Evolutionary conservation across 2,888 invertebrate species (phyloP).

Genomic region (Drosophila fungiperda): DNA sequence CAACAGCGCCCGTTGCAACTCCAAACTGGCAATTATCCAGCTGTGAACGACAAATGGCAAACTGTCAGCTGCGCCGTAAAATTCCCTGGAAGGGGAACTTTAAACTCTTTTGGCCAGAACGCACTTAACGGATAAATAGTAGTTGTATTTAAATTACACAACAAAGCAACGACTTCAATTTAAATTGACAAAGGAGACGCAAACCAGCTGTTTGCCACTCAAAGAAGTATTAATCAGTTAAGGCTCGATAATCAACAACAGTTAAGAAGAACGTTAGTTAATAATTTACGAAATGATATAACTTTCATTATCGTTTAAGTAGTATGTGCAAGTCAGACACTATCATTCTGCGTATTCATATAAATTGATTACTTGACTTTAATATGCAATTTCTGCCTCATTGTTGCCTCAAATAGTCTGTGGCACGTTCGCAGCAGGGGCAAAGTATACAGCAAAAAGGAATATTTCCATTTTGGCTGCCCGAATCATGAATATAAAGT

Average conservation of each 20-base stretch:
- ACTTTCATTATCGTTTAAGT: neutral
- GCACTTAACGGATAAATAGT: slow-evolving; percentile 55
- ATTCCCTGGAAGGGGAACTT: slow-evolving; percentile 17
- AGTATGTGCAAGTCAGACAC: neutral
- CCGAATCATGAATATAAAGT: slow-evolving; percentile 68
- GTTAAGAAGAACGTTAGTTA: neutral
- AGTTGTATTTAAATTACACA: slow-evolving; percentile 44
- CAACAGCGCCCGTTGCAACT: slow-evolving; percentile 33
- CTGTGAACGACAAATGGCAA: slow-evolving; percentile 1
- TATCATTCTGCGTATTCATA: neutral
- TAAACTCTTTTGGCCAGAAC: slow-evolving; percentile 53
- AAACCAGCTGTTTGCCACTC: slow-evolving; percentile 15
- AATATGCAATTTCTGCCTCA: slow-evolving; percentile 41
- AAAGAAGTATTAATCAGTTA: slow-evolving; percentile 29
- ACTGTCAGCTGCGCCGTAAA: slow-evolving; percentile 2
- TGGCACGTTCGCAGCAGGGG: slow-evolving; percentile 10
- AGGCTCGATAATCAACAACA: slow-evolving; percentile 26
- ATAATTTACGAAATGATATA: neutral
- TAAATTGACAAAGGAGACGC: slow-evolving; percentile 34
- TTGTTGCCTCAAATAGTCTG: slow-evolving; percentile 19
- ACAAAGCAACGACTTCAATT: slow-evolving; percentile 52
- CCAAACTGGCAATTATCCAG: slow-evolving; percentile 63
- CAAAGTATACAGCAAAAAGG: slow-evolving; percentile 3
- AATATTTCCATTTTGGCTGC: slow-evolving; percentile 33
- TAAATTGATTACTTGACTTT: slow-evolving; percentile 27